Evolutionary conservation across 2,888 invertebrate species (phyloP).

Genomic region (Anorthoa munda): DNA sequence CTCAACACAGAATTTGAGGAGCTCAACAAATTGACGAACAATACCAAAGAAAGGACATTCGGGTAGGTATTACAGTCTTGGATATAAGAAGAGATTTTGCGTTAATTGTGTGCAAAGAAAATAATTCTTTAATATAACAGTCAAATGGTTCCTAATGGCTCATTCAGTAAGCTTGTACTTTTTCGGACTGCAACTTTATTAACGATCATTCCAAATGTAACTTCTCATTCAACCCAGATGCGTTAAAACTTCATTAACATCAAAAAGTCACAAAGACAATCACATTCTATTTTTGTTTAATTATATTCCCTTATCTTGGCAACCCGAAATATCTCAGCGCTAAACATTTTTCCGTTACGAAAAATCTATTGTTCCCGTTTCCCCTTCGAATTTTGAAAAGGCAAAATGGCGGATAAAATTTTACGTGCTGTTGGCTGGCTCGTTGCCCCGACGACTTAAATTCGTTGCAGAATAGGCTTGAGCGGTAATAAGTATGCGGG

Average conservation of each 20-base stretch:
- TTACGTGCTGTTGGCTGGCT: slow-evolving; percentile 53
- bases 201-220: neutral
- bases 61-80: too few species aligned
- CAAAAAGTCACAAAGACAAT: slow-evolving; percentile 35
- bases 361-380: slow-evolving; percentile 58
- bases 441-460: slow-evolving; percentile 53
- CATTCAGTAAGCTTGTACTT: neutral
- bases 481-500: slow-evolving; percentile 59
- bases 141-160: neutral
- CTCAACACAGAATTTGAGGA: too few species aligned
- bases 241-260: slow-evolving; percentile 8
- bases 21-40: too few species aligned
- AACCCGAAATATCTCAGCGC: slow-evolving; percentile 45
- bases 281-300: slow-evolving; percentile 55
- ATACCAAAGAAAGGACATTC: too few species aligned
- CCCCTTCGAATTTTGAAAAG: slow-evolving; percentile 60
- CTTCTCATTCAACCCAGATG: slow-evolving; percentile 4
- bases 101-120: too few species aligned
- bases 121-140: neutral
- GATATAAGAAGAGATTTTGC: too few species aligned
- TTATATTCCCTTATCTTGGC: slow-evolving; percentile 61
- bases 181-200: neutral
- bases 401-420: slow-evolving; percentile 65
- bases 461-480: slow-evolving; percentile 58
- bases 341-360: slow-evolving; percentile 61